Conservation (phyloP, 2,797 vertebrate genomes). For the Sylvilagus floridanus region DNA sequence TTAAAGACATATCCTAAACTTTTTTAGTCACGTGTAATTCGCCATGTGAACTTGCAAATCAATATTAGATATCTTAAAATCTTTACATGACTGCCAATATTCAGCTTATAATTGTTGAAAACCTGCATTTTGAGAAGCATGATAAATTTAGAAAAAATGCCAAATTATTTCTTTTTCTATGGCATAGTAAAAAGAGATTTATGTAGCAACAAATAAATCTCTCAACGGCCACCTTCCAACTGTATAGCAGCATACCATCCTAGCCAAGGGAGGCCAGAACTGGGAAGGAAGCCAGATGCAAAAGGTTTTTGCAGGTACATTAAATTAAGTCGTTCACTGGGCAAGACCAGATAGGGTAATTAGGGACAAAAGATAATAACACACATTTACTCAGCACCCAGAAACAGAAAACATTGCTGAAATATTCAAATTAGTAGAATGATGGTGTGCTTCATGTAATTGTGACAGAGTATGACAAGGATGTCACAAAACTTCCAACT, state of each 20-base stretch:
- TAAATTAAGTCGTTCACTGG: background rate
- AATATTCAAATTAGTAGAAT: background rate
- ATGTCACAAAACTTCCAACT: background rate
- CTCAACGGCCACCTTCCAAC: background rate
- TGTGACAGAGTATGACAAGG: background rate
- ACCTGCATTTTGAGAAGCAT: background rate
- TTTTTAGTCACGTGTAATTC: background rate
- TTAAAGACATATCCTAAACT: background rate
- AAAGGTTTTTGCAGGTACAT: background rate
- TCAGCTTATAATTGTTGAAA: constrained; percentile 7
- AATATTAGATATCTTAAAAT: background rate
- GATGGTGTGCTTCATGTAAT: background rate
- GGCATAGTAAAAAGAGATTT: background rate
- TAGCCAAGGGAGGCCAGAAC: background rate
- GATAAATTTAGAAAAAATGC: background rate
- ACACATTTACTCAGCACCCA: background rate
- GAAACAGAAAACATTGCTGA: background rate
- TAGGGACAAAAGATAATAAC: background rate
- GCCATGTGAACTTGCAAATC: background rate
- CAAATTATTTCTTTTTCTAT: background rate
- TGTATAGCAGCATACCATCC: background rate
- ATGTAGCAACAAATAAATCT: background rate
- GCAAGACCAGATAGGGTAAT: background rate
- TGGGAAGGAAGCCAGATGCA: background rate
- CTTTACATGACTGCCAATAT: background rate